A percentile compares a stretch with the other conserved stretches of the same genome.
Conservation (phyloP, 2,797 vertebrate species). For the Paedocypris micromegethes region DNA sequence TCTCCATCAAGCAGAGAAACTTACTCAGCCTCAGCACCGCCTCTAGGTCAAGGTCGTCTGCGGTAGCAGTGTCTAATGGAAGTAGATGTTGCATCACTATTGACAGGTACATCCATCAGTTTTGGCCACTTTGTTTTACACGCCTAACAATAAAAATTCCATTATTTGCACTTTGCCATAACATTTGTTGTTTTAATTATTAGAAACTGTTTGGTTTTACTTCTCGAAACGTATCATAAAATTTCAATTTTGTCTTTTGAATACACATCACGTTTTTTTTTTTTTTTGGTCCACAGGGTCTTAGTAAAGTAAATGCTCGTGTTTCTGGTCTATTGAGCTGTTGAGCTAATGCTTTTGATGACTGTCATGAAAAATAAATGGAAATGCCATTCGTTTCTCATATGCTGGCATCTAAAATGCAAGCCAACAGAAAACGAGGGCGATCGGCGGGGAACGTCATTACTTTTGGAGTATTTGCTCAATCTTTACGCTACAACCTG, state of each 20-base stretch:
- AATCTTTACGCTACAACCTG: constrained; percentile 9
- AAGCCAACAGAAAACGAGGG: not conserved
- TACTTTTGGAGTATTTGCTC: constrained; percentile 6
- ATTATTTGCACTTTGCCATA: too few relatives aligned
- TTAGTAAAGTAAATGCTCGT: not conserved
- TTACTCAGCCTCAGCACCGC: constrained; percentile 27
- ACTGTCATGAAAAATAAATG: constrained; percentile 4
- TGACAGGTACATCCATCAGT: constrained; percentile 43
- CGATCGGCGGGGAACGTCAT: constrained; percentile 2
- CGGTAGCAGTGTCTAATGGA: constrained; percentile 42
- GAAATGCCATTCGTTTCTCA: constrained; percentile 7
- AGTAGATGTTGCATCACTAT: constrained; percentile 48
- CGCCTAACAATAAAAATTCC: too few relatives aligned
- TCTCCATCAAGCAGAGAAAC: constrained; percentile 36
- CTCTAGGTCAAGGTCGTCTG: constrained; percentile 55
- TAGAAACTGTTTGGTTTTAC: too few relatives aligned
- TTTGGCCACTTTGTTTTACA: too few relatives aligned
- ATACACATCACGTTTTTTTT: too few relatives aligned
- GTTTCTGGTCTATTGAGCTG: constrained; percentile 1
- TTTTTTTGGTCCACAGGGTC: not conserved
- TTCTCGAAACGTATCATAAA: too few relatives aligned
- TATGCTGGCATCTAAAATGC: not conserved
- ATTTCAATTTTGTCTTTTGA: not conserved
- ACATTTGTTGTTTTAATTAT: too few relatives aligned
- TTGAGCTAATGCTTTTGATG: constrained; percentile 3